phyloP scores from a whole-genome alignment of 2,113 vertebrate species.

The Gracilinanus agilis region DNA sequence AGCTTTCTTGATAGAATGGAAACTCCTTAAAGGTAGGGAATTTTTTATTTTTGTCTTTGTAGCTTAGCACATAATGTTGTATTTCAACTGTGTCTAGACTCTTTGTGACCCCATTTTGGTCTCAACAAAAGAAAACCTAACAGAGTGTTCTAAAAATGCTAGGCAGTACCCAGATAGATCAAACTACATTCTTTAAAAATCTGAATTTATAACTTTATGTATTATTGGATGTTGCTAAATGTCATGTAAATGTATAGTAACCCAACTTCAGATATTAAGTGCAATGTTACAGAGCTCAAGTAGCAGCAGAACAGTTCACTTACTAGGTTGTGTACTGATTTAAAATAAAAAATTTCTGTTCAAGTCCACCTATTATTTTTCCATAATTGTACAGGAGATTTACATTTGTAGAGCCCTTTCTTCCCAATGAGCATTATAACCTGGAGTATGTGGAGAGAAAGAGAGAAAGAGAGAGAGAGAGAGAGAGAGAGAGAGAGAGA shows the following conservation, averaged over 20 bases:
- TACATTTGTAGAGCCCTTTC: conserved; percentile 69
- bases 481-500: no score
- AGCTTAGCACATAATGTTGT: not conserved
- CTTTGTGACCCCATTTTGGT: no score
- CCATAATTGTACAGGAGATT: conserved; percentile 6
- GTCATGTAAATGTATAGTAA: conserved; percentile 24
- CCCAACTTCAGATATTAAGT: conserved; percentile 39
- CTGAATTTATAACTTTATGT: conserved; percentile 43
- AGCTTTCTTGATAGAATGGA: not conserved
- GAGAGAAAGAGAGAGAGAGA: no score
- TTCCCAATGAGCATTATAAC: conserved; percentile 64
- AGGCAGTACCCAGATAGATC: conserved; percentile 25
- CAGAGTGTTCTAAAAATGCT: conserved; percentile 36
- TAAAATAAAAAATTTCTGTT: conserved; percentile 73
- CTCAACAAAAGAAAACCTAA: conserved; percentile 38
- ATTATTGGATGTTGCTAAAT: conserved; percentile 60
- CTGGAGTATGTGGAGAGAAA: conserved; percentile 34
- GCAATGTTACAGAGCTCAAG: conserved; percentile 29
- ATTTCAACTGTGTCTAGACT: no score
- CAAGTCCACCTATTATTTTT: conserved; percentile 57
- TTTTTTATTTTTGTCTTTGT: not conserved
- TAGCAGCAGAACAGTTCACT: conserved; percentile 46
- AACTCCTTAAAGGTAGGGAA: not conserved
- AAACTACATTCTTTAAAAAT: conserved; percentile 60
- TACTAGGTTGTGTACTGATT: conserved; percentile 52